Percentiles rank a stretch among this genome's conserved stretches.
Conservation (phyloP, 2,888 invertebrate genomes). For the Aleiodes alternator region DNA sequence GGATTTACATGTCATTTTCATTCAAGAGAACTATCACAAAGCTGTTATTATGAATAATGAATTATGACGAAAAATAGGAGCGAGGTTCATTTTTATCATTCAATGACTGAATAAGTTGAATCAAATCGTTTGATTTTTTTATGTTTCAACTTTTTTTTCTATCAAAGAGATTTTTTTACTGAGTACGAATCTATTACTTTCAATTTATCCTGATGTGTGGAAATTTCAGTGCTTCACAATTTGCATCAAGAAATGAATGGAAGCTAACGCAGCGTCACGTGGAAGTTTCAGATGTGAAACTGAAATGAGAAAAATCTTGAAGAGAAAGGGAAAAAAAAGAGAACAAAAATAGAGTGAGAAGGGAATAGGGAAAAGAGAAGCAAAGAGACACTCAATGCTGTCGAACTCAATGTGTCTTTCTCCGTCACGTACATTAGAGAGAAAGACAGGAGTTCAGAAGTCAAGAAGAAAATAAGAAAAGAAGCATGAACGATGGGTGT, state of each 20-base stretch:
- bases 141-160: too few relatives aligned
- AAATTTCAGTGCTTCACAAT: too few relatives aligned
- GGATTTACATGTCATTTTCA: too few relatives aligned
- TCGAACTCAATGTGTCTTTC: constrained; percentile 32
- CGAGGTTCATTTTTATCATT: too few relatives aligned
- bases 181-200: too few relatives aligned
- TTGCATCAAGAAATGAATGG: neutral
- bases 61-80: too few relatives aligned
- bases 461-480: neutral
- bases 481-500: neutral
- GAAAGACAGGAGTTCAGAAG: neutral
- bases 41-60: too few relatives aligned
- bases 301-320: constrained; percentile 33
- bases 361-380: constrained; percentile 31
- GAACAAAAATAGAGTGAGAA: neutral
- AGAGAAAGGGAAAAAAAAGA: constrained; percentile 8
- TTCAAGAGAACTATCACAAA: too few relatives aligned
- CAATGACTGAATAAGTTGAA: too few relatives aligned
- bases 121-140: too few relatives aligned
- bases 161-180: too few relatives aligned
- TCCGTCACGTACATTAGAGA: neutral
- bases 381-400: constrained; percentile 26
- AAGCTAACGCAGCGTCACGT: neutral
- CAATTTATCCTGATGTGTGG: too few relatives aligned
- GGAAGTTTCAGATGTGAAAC: constrained; percentile 25